Conservation (phyloP, 2,888 invertebrate species). For the Julus scanicus region DNA sequence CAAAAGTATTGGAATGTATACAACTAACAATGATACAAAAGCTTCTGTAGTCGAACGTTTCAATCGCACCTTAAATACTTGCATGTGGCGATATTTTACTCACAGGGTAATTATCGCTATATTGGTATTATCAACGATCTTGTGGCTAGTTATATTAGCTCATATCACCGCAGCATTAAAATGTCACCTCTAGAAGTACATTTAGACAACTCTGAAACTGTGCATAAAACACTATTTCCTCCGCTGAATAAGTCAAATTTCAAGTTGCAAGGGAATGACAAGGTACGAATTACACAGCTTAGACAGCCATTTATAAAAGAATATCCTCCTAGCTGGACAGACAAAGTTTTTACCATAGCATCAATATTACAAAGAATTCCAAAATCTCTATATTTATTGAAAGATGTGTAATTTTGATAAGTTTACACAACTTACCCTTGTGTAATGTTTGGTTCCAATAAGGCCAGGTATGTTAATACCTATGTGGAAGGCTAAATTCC, state of each 20-base stretch:
- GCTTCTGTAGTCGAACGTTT: slow-evolving; percentile 60
- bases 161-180: background rate
- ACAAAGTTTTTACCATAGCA: background rate
- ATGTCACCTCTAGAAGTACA: background rate
- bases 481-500: too few relatives aligned
- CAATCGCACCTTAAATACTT: slow-evolving; percentile 59
- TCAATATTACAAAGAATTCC: background rate
- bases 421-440: too few relatives aligned
- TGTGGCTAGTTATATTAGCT: background rate
- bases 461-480: too few relatives aligned
- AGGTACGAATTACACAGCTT: background rate
- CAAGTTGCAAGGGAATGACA: background rate
- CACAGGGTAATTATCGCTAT: background rate
- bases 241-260: background rate
- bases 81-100: slow-evolving; percentile 57
- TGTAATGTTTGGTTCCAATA: too few relatives aligned
- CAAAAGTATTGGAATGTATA: background rate
- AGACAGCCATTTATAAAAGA: background rate
- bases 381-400: background rate
- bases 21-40: slow-evolving; percentile 59
- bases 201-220: background rate
- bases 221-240: background rate
- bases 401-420: too few relatives aligned
- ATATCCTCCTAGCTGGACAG: background rate
- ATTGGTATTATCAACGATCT: background rate